Percentiles rank a stretch among this genome's conserved stretches.
Evolutionary conservation across 2,113 vertebrate species (phyloP).

Genomic region (Pygoscelis adeliae): DNA sequence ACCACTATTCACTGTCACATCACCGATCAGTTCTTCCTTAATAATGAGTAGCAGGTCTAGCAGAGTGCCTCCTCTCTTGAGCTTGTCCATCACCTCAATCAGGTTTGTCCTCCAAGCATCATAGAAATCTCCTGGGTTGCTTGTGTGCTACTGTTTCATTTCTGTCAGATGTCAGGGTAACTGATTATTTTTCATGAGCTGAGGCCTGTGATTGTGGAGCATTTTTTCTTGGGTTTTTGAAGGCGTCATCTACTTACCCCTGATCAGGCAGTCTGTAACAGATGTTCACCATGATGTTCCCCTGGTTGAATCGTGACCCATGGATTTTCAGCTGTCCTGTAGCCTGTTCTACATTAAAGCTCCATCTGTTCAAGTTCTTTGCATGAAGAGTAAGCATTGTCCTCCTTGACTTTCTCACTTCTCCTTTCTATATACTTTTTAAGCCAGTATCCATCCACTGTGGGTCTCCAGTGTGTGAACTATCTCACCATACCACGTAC

Average conservation of each 20-base stretch:
- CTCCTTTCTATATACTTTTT: not conserved
- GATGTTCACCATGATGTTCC: not conserved
- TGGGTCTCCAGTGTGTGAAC: not conserved
- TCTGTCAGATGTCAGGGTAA: not conserved
- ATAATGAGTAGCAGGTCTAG: not conserved
- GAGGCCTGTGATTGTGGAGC: not conserved
- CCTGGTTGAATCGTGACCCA: not conserved
- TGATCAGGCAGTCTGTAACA: not conserved
- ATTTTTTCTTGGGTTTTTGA: not conserved
- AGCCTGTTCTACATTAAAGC: not conserved
- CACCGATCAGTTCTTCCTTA: not conserved
- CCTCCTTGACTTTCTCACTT: not conserved
- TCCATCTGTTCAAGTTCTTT: not conserved
- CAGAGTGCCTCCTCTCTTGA: not conserved
- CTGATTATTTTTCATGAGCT: not conserved
- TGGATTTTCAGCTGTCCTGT: not conserved
- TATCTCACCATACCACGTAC: rapidly evolving
- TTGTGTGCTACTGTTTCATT: not conserved
- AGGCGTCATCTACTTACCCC: not conserved
- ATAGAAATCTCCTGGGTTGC: not conserved
- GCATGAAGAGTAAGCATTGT: not conserved
- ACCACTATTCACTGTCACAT: not conserved
- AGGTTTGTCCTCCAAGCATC: not conserved
- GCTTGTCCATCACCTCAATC: not conserved
- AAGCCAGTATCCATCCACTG: not conserved